A percentile compares a stretch with the other conserved stretches of the same genome.
Evolutionary conservation across 92 coral and sea anemone genomes (phyloP).

Genomic region (Chrysogorgia sp.): DNA sequence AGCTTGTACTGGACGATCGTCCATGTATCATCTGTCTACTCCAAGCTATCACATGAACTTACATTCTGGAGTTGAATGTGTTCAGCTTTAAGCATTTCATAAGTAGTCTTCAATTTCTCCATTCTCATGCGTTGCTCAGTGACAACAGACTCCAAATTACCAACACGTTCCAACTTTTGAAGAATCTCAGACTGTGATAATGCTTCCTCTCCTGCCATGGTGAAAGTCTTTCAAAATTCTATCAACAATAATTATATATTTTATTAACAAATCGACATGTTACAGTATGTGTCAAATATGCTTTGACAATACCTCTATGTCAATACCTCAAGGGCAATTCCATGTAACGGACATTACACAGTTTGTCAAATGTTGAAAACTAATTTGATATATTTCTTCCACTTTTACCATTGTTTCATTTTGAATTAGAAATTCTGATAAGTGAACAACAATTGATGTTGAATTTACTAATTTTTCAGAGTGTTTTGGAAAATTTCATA

Average conservation of each 20-base stretch:
- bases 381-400: no score
- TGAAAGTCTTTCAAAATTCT: neutral
- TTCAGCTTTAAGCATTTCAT: constrained; percentile 92
- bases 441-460: no score
- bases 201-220: constrained; percentile 39
- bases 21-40: no score
- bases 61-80: constrained; percentile 97
- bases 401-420: no score
- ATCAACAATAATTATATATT: no score
- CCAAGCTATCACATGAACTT: constrained; percentile 46
- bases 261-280: neutral
- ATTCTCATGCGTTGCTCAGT: constrained; percentile 97
- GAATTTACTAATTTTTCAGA: no score
- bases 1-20: neutral
- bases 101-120: constrained; percentile 92
- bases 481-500: no score
- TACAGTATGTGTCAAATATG: neutral
- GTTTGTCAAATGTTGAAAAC: no score
- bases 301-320: no score
- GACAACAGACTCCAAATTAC: constrained; percentile 91
- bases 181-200: constrained; percentile 73
- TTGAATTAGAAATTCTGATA: no score
- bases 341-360: no score
- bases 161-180: constrained; percentile 89
- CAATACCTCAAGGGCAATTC: no score